Conservation (phyloP, 2,113 vertebrate genomes). For the Lanius collurio region DNA sequence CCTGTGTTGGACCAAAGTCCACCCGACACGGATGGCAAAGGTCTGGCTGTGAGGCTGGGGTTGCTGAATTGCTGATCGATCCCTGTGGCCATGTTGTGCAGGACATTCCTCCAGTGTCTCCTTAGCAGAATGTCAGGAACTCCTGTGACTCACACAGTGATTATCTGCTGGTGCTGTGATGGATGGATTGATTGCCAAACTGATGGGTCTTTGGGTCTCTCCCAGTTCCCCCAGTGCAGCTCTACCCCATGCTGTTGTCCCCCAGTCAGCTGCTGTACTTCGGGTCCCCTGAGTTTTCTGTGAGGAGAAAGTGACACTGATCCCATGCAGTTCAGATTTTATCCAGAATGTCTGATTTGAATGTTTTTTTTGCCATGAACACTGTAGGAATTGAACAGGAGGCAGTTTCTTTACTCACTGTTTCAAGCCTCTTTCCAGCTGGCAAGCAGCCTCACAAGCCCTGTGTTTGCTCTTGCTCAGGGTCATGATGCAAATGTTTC, state of each 20-base stretch:
- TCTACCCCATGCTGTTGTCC: background rate
- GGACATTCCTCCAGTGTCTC: background rate
- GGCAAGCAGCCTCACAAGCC: slow-evolving; percentile 24
- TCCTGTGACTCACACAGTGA: background rate
- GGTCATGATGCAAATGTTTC: slow-evolving; percentile 51
- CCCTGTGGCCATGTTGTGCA: accelerated
- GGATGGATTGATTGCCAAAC: background rate
- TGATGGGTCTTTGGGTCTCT: background rate
- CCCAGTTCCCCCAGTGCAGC: accelerated
- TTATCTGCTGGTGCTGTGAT: background rate
- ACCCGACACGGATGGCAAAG: accelerated
- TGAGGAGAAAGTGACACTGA: background rate
- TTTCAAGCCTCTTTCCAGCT: slow-evolving; percentile 31
- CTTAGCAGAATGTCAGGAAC: background rate
- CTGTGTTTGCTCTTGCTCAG: slow-evolving; percentile 59
- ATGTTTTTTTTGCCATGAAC: background rate
- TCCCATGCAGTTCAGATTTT: background rate
- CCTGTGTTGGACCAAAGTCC: background rate
- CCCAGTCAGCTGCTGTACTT: background rate
- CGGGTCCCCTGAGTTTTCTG: background rate
- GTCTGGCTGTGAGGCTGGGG: background rate
- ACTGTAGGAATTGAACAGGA: slow-evolving; percentile 11
- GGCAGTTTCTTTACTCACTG: slow-evolving; percentile 16
- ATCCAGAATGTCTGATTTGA: background rate
- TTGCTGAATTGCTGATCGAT: background rate